Evolutionary conservation across 2,888 invertebrate species (phyloP).

Genomic region (Melanophora roralis): DNA sequence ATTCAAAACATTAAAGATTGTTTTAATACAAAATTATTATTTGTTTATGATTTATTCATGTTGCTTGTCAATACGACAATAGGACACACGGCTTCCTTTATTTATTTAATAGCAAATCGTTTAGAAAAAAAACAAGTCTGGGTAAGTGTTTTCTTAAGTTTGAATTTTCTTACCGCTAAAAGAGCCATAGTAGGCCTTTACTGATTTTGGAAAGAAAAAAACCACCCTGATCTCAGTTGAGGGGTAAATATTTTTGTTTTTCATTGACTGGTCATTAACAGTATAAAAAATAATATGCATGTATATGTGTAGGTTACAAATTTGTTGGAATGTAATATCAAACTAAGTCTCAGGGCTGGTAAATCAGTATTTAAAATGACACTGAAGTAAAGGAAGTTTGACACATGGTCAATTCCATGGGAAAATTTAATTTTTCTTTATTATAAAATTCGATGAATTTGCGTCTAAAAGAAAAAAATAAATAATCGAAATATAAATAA

Average conservation of each 20-base stretch:
- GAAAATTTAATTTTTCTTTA: too few species aligned
- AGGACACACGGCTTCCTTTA: constrained; percentile 44
- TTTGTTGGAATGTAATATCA: constrained; percentile 1
- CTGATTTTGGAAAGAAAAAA: neutral
- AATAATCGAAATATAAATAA: too few species aligned
- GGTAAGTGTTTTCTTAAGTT: constrained; percentile 32
- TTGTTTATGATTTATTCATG: constrained; percentile 45
- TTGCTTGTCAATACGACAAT: constrained; percentile 21
- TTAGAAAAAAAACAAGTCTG: neutral
- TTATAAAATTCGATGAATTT: too few species aligned
- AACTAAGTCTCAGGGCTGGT: too few species aligned
- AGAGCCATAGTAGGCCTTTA: neutral
- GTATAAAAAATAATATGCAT: too few species aligned
- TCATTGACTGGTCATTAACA: neutral
- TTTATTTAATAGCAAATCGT: constrained; percentile 13
- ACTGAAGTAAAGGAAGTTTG: too few species aligned
- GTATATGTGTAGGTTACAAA: too few species aligned
- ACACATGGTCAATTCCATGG: too few species aligned
- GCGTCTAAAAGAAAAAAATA: too few species aligned
- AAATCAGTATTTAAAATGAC: too few species aligned
- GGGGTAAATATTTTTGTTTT: neutral
- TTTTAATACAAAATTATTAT: constrained; percentile 35
- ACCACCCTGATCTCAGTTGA: constrained; percentile 16
- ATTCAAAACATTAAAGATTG: neutral
- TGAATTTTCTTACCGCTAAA: neutral